phyloP scores from a whole-genome alignment of 2,888 invertebrate genomes.

The Ferrisia virgata region DNA sequence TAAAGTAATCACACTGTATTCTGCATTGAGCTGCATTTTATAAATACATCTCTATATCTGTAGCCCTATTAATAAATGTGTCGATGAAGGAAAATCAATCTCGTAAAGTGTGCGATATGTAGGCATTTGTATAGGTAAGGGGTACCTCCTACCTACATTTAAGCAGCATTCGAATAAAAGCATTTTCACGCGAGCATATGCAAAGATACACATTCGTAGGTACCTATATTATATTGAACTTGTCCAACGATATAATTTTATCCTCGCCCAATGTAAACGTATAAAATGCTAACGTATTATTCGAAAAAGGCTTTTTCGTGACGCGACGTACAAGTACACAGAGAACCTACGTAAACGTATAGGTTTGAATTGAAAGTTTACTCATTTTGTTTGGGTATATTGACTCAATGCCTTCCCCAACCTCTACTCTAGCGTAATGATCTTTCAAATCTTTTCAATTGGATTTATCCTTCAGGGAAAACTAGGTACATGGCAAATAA shows the following conservation, averaged over 20 bases:
- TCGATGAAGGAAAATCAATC: background rate
- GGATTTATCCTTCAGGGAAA: background rate
- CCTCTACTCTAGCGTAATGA: background rate
- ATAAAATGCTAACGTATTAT: background rate
- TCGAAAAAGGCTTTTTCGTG: background rate
- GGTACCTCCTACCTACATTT: too few species aligned
- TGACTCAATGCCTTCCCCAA: background rate
- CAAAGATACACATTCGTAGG: too few species aligned
- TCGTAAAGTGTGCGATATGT: background rate
- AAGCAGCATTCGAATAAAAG: background rate
- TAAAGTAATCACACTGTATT: background rate
- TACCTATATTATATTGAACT: too few species aligned
- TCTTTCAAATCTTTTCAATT: background rate
- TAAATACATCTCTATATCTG: background rate
- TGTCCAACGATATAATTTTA: background rate
- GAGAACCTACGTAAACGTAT: too few species aligned
- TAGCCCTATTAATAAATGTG: too few species aligned
- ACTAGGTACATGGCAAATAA: too few species aligned
- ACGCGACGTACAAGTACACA: too few species aligned
- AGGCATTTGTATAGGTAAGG: too few species aligned
- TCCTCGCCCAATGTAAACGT: background rate
- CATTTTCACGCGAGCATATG: background rate
- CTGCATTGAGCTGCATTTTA: background rate
- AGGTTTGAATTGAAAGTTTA: background rate
- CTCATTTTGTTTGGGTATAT: background rate